A percentile compares a stretch with the other conserved stretches of the same genome.
Evolutionary conservation across 1,140 invertebrate genomes (phyloP).

Genomic region (Lanistes nyassanus): DNA sequence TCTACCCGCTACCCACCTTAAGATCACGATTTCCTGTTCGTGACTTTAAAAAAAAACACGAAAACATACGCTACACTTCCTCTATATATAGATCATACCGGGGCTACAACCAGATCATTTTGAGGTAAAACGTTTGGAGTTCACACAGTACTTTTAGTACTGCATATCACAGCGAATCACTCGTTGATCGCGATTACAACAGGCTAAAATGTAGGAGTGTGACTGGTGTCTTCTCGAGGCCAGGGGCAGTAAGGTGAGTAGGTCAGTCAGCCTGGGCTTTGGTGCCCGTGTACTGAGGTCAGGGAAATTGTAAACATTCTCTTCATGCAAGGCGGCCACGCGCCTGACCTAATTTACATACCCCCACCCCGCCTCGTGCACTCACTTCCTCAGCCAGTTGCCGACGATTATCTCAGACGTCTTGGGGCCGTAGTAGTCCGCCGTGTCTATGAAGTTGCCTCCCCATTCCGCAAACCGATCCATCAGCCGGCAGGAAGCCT

Average conservation of each 20-base stretch:
- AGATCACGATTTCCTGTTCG: not conserved
- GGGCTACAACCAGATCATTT: too few species aligned
- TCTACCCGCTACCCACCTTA: not conserved
- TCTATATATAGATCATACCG: not conserved
- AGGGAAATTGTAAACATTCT: not conserved
- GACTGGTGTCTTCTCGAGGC: not conserved
- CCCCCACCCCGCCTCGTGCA: not conserved
- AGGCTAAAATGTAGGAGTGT: not conserved
- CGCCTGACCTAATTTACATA: not conserved
- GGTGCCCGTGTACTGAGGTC: not conserved
- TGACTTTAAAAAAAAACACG: not conserved
- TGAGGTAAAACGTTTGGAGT: too few species aligned
- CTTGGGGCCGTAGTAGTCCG: conserved; percentile 53
- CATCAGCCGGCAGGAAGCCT: conserved; percentile 45
- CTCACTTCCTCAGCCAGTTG: conserved; percentile 55
- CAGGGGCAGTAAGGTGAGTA: not conserved
- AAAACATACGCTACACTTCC: not conserved
- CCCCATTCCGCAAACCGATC: conserved; percentile 56
- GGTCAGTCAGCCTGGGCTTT: not conserved
- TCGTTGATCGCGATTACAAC: not conserved
- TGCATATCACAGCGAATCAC: too few species aligned
- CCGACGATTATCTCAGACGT: conserved; percentile 59
- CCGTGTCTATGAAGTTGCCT: conserved; percentile 62
- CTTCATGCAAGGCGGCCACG: not conserved
- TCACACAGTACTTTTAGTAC: too few species aligned